A percentile compares a stretch with the other conserved stretches of the same genome.
Conservation (phyloP, 1,140 invertebrate genomes). For the Dendrolimus kikuchii region DNA sequence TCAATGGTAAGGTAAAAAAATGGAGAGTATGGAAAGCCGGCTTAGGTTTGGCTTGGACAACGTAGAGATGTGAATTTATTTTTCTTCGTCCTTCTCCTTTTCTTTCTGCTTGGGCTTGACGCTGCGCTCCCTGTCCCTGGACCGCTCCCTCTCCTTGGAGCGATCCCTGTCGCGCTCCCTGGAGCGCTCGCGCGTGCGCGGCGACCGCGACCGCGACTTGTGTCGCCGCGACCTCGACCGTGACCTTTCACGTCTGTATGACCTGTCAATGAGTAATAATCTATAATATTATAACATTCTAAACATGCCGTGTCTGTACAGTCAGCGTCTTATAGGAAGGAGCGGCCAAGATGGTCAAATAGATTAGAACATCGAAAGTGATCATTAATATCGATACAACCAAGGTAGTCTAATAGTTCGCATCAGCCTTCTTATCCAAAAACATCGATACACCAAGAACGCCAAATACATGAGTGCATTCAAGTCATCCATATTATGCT, state of each 20-base stretch:
- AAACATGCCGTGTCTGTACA: too few relatives aligned
- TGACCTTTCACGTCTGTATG: constrained; percentile 59
- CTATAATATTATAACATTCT: too few relatives aligned
- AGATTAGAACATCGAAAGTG: too few relatives aligned
- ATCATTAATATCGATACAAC: too few relatives aligned
- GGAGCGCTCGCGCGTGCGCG: constrained; percentile 39
- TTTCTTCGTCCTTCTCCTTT: constrained; percentile 65
- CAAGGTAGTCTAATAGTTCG: too few relatives aligned
- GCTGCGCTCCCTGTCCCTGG: constrained; percentile 43
- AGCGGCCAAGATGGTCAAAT: too few relatives aligned
- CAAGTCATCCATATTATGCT: too few relatives aligned
- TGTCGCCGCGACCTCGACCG: constrained; percentile 62
- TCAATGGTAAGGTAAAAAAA: not conserved
- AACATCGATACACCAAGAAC: too few relatives aligned
- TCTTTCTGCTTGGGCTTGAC: constrained; percentile 53
- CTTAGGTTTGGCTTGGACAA: constrained; percentile 1
- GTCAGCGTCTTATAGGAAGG: too few relatives aligned
- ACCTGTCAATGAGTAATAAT: too few relatives aligned
- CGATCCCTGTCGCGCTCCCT: constrained; percentile 31
- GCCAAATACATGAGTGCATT: too few relatives aligned
- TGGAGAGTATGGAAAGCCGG: not conserved
- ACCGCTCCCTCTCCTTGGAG: constrained; percentile 20
- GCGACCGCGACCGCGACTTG: constrained; percentile 65
- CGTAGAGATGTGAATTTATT: constrained; percentile 19
- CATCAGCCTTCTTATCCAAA: too few relatives aligned